Evolutionary conservation across 2,113 vertebrate genomes (phyloP), one percentile per base, ranked within the genome.

Genomic region (Megaceryle torquata): DNA sequence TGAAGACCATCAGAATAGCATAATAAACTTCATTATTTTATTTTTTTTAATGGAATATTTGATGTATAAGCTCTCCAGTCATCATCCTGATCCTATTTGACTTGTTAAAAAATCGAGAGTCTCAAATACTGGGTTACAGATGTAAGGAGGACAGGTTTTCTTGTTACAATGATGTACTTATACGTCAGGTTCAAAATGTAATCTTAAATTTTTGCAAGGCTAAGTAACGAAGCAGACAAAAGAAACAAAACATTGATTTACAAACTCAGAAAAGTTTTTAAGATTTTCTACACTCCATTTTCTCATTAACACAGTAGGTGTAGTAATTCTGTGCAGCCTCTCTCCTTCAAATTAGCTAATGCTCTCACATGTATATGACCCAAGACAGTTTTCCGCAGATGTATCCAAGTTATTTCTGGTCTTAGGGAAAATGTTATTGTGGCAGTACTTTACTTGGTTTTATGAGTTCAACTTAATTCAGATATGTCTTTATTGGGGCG

Each of bases 331-430:
- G 10, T 72, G 31, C n/a, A 82, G 20, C 20, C 24, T 18, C 31
- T 89, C 18, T 39, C 5, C 35, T 74, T 24, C 35, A 91, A 56
- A 54, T 44, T 39, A 74, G 13, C 15, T 37, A 59, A 39, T 26
- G 24, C 0, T 2, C 2, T 5, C 35, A 22, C 10, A 53, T 13
- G 1, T 5, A 46, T 63, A n/a, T 51, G 33, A 65, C 13, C 17
- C 10, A 56, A 61, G 39, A 60, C 21, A 39, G 2, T 69, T 86
- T 28, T 61, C 41, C 76, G 19, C 10, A 15, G 35, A 26, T 10
- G 1, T 51, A 56, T 24, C 6, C 18, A 57, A 56, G 18, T 37
- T 83, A 41, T 69, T 82, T 82, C 76, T 70, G 18, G 5, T 77
- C 14, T 48, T 28, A 18, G 22, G 26, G 13, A 68, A 77, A 84